Conservation (phyloP, 2,113 vertebrate species). For the Sinocyclocheilus grahami region DNA sequence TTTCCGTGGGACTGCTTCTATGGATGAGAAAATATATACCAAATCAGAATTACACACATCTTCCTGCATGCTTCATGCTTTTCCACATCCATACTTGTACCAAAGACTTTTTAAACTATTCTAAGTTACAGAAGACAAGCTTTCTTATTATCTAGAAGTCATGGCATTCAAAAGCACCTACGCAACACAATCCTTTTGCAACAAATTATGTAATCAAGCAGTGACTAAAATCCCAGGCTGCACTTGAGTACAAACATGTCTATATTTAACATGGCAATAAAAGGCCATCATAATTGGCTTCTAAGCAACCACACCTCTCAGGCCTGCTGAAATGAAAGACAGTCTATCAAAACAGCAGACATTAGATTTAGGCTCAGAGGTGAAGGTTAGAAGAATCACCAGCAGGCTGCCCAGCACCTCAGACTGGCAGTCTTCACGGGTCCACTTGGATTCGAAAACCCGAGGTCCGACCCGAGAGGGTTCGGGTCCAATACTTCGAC, state of each 20-base stretch:
- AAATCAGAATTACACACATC: conserved; percentile 12
- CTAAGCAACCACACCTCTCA: conserved; percentile 16
- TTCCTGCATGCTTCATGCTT: neutral
- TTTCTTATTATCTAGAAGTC: neutral
- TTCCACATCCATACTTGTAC: neutral
- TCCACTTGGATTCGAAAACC: no score
- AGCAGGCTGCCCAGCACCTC: neutral
- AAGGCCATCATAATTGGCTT: neutral
- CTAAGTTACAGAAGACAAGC: neutral
- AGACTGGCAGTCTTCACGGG: no score
- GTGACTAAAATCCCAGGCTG: neutral
- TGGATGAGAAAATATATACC: conserved; percentile 3
- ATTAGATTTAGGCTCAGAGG: neutral
- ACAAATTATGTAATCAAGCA: neutral
- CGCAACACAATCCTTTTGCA: neutral
- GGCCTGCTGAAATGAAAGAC: neutral
- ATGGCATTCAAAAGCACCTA: neutral
- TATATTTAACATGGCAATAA: neutral
- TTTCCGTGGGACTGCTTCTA: conserved; percentile 72
- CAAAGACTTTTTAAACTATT: neutral
- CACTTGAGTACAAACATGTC: neutral
- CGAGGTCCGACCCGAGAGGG: no score
- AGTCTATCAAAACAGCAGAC: neutral
- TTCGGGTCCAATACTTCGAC: no score
- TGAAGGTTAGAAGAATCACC: conserved; percentile 6